Base-by-base conservation (phyloP, 23 tunicate species). In the Trididemnum nubilum region DNA sequence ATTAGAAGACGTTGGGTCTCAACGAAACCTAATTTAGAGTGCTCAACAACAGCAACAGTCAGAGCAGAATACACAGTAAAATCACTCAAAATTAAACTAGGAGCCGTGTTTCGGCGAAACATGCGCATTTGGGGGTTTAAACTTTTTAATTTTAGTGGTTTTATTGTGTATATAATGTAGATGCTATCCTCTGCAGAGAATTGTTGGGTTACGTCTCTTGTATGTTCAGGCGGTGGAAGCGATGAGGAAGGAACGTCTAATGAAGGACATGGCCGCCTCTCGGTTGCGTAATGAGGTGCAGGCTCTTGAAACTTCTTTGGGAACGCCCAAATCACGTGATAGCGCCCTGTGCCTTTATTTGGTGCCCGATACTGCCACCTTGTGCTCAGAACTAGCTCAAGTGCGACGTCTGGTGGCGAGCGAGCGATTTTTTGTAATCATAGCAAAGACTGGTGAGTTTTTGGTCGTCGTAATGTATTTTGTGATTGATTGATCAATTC, bases 191-290 rank as follows among this genome's bases (percentile, higher is more conserved):
- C n/a, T n/a, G n/a, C n/a, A n/a, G n/a, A n/a, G n/a, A n/a, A n/a
- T n/a, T n/a, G n/a, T n/a, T n/a, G n/a, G n/a, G n/a, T n/a, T n/a
- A n/a, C n/a, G n/a, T n/a, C n/a, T n/a, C n/a, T n/a, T n/a, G n/a
- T 44, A 44, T 44, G 9, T 31, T 25, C 83, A 91, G 96, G 89
- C 90, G 25, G 84, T 91, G 35, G 90, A 91, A 77, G 87, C 84
- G 19, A 91, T 91, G 90, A 78, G 96, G 4, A 91, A 91, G 44
- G 59, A 82, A 18, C 83, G 87, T 18, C 52, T 85, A 52, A 91
- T 91, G 96, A 91, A 91, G 65, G 96, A 91, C 77, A 91, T 91
- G 96, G 96, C 96, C 1, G 86, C 85, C 22, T 86, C 88, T 2
- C 72, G 96, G 18, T 72, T 91, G 15, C 72, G 90, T n/a, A 91